Evolutionary conservation across 1,140 invertebrate genomes (phyloP).

Genomic region (Drosophila jambulina): DNA sequence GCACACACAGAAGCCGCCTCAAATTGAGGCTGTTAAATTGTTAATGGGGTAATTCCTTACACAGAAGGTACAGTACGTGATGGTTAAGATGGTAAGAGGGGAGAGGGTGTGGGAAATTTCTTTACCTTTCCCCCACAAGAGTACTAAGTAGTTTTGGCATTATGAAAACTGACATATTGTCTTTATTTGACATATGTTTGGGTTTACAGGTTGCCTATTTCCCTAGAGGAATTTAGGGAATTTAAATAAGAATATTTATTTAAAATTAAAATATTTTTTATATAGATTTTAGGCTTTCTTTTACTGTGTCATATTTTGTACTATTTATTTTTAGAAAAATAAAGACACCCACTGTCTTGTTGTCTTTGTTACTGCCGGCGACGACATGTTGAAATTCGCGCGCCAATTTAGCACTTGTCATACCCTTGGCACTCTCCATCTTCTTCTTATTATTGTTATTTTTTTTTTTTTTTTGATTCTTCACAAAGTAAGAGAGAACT

Average conservation of each 20-base stretch:
- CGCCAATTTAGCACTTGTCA: slow-evolving; percentile 83
- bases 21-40: slow-evolving; percentile 78
- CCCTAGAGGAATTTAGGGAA: neutral
- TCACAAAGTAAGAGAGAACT: slow-evolving; percentile 18
- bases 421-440: slow-evolving; percentile 36
- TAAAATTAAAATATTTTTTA: neutral
- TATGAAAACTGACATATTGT: slow-evolving; percentile 10
- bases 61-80: slow-evolving; percentile 50
- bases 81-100: neutral
- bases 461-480: neutral
- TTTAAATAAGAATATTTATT: too few relatives aligned
- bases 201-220: neutral
- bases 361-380: slow-evolving; percentile 71
- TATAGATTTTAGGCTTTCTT: neutral
- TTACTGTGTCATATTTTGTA: neutral
- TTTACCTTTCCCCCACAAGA: neutral
- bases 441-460: slow-evolving; percentile 6
- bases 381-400: slow-evolving; percentile 80
- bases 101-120: neutral
- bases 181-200: slow-evolving; percentile 12
- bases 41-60: slow-evolving; percentile 77
- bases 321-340: slow-evolving; percentile 11
- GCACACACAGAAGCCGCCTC: slow-evolving; percentile 43
- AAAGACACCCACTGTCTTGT: slow-evolving; percentile 33
- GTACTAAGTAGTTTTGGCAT: slow-evolving; percentile 23